Evolutionary conservation across 2,888 invertebrate species (phyloP).

Genomic region (Buathra laborator): DNA sequence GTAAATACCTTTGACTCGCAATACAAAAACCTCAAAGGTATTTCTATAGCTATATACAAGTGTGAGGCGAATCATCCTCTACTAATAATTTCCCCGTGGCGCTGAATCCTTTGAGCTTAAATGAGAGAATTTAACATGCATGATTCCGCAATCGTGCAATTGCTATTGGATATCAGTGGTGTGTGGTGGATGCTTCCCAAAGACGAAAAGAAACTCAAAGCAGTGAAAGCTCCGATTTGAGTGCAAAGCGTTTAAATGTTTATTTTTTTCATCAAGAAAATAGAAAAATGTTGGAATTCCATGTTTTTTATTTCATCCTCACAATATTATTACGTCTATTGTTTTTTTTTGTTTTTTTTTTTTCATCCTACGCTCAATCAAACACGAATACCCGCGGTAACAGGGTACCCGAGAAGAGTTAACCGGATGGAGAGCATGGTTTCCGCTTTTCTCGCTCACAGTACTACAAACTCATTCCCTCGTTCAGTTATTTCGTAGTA

Average conservation of each 20-base stretch:
- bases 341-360: slow-evolving; percentile 40
- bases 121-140: not conserved
- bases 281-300: not conserved
- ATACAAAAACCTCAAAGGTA: not conserved
- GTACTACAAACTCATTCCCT: slow-evolving; percentile 27
- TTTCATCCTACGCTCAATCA: slow-evolving; percentile 60
- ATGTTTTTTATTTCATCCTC: not conserved
- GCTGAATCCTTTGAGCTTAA: not conserved
- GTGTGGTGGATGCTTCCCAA: not conserved
- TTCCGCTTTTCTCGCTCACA: not conserved
- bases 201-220: not conserved
- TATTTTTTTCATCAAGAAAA: not conserved
- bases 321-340: not conserved
- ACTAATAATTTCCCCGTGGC: not conserved
- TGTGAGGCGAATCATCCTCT: not conserved
- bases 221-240: not conserved
- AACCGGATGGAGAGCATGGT: slow-evolving; percentile 8
- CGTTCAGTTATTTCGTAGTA: slow-evolving; percentile 28
- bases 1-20: slow-evolving; percentile 5
- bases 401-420: slow-evolving; percentile 6
- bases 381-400: slow-evolving; percentile 52
- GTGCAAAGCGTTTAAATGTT: not conserved
- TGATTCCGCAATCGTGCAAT: not conserved
- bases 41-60: not conserved
- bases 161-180: not conserved